A percentile compares a stretch with the other conserved stretches of the same genome.
Evolutionary conservation across 2,113 vertebrate species (phyloP).

Genomic region (Balaenoptera acutorostrata): DNA sequence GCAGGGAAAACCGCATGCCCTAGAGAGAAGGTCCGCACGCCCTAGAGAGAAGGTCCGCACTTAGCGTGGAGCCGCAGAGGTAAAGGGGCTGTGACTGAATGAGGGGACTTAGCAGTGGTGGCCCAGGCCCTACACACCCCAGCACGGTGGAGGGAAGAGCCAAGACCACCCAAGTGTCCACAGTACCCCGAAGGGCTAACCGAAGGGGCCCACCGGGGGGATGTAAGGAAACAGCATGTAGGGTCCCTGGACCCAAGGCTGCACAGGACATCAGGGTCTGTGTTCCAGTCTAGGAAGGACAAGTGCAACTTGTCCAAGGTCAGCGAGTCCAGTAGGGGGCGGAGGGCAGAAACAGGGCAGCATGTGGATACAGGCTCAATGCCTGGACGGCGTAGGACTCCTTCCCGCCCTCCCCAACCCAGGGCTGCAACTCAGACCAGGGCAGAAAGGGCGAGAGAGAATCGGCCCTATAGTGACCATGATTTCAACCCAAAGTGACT

Average conservation of each 20-base stretch:
- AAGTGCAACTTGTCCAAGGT: not conserved
- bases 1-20: not conserved
- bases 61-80: not conserved
- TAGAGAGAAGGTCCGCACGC: not conserved
- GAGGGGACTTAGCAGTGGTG: not conserved
- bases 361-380: not conserved
- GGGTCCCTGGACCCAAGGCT: not conserved
- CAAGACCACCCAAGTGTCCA: not conserved
- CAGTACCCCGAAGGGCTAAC: not conserved
- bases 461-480: not conserved
- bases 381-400: not conserved
- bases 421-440: not conserved
- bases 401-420: not conserved
- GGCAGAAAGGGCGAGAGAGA: not conserved
- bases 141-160: not conserved
- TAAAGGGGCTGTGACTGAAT: not conserved
- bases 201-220: fast-evolving
- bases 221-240: not conserved
- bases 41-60: not conserved
- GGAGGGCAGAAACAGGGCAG: not conserved
- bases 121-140: not conserved
- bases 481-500: not conserved
- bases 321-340: not conserved
- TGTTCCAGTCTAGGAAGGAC: not conserved
- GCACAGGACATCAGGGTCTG: not conserved